Conservation (phyloP, 2,888 invertebrate genomes). For the Steinernema carpocapsae region DNA sequence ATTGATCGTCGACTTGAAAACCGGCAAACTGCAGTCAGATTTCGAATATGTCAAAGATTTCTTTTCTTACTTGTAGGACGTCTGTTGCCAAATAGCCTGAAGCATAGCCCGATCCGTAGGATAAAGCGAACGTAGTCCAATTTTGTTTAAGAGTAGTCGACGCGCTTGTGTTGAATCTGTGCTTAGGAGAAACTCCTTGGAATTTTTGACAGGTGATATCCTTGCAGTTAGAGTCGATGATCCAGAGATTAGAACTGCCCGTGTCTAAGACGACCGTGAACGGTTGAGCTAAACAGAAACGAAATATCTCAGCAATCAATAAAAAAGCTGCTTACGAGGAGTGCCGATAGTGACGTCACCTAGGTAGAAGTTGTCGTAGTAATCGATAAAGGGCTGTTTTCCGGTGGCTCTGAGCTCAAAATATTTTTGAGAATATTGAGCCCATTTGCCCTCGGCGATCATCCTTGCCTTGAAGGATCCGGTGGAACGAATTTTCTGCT, state of each 20-base stretch:
- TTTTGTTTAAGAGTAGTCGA: slow-evolving; percentile 51
- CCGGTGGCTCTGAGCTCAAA: slow-evolving; percentile 29
- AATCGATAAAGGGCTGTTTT: slow-evolving; percentile 51
- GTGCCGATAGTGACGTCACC: slow-evolving; percentile 64
- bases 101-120: slow-evolving; percentile 58
- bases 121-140: slow-evolving; percentile 53
- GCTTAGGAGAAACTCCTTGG: too few species aligned
- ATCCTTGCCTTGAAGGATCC: slow-evolving; percentile 25
- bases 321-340: slow-evolving; percentile 47
- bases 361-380: slow-evolving; percentile 63
- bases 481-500: not conserved
- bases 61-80: not conserved
- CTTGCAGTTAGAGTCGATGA: slow-evolving; percentile 35
- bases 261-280: slow-evolving; percentile 58
- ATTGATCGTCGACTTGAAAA: slow-evolving; percentile 51
- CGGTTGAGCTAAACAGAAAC: slow-evolving; percentile 40
- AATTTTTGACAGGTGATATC: not conserved
- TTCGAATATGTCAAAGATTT: not conserved
- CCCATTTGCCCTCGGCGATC: slow-evolving; percentile 30
- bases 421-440: not conserved
- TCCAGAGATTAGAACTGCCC: slow-evolving; percentile 54
- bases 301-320: too few species aligned
- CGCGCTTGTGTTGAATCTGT: slow-evolving; percentile 54
- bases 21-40: slow-evolving; percentile 44
- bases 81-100: not conserved